Evolutionary conservation across 2,113 vertebrate species (phyloP).

Genomic region (Indicator indicator): DNA sequence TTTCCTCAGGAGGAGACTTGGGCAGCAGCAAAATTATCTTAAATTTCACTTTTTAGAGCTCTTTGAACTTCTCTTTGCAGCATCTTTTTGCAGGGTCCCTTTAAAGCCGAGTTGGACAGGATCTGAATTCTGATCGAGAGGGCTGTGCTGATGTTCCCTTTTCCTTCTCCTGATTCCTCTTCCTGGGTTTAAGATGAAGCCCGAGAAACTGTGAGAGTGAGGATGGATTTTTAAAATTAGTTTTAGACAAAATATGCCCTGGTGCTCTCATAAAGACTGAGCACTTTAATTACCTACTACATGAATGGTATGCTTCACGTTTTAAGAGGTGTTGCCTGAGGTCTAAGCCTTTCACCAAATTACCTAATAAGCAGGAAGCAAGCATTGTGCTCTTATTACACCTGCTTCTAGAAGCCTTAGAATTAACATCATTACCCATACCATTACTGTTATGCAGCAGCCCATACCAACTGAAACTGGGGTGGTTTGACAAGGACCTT

Average conservation of each 20-base stretch:
- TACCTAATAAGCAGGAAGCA: neutral
- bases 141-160: neutral
- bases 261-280: neutral
- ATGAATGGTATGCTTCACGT: neutral
- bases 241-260: neutral
- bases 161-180: neutral
- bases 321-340: neutral
- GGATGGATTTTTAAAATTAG: neutral
- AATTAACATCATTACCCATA: neutral
- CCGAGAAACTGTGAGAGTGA: neutral
- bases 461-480: neutral
- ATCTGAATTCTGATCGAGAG: neutral
- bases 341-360: neutral
- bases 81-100: neutral
- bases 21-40: neutral
- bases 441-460: neutral
- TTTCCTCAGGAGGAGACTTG: neutral
- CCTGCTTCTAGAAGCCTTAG: neutral
- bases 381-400: neutral
- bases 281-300: neutral
- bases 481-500: neutral
- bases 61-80: neutral
- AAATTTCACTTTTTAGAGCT: neutral
- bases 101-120: neutral
- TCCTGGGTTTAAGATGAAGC: neutral